Evolutionary conservation across 2,113 vertebrate species (phyloP).

Genomic region (Megalops atlanticus): DNA sequence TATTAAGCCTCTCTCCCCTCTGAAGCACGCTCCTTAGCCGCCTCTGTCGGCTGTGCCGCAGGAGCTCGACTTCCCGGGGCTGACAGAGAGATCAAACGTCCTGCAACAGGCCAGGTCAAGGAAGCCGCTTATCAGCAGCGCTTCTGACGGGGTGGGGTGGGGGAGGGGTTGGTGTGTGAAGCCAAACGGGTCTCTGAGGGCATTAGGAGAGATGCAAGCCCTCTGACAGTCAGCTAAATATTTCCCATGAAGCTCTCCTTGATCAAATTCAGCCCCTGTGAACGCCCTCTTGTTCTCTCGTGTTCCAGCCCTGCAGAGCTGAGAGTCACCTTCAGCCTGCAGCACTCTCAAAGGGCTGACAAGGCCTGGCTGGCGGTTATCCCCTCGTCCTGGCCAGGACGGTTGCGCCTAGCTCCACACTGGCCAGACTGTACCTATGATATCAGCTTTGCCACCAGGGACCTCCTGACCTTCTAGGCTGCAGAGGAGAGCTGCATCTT

Average conservation of each 20-base stretch:
- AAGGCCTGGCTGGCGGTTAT: not conserved
- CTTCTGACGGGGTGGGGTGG: not conserved
- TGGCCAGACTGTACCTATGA: too few relatives aligned
- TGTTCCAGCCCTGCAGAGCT: not conserved
- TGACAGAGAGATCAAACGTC: not conserved
- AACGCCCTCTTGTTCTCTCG: not conserved
- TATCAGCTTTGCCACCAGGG: too few relatives aligned
- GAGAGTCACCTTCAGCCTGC: not conserved
- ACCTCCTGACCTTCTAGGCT: too few relatives aligned
- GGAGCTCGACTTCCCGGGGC: not conserved
- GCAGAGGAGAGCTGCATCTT: too few relatives aligned
- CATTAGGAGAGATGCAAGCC: too few relatives aligned
- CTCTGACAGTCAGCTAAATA: not conserved
- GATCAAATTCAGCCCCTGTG: not conserved
- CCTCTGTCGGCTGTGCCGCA: not conserved
- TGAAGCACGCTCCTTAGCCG: too few relatives aligned
- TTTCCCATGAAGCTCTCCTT: not conserved
- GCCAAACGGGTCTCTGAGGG: not conserved
- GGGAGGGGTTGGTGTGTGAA: too few relatives aligned
- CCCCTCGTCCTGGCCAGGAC: not conserved
- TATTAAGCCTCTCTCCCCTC: not conserved
- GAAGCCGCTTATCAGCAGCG: not conserved
- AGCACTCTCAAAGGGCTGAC: not conserved
- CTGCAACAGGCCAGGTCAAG: not conserved
- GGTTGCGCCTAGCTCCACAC: not conserved